phyloP scores from a whole-genome alignment of 1,140 invertebrate species.

The Sipha flava region DNA sequence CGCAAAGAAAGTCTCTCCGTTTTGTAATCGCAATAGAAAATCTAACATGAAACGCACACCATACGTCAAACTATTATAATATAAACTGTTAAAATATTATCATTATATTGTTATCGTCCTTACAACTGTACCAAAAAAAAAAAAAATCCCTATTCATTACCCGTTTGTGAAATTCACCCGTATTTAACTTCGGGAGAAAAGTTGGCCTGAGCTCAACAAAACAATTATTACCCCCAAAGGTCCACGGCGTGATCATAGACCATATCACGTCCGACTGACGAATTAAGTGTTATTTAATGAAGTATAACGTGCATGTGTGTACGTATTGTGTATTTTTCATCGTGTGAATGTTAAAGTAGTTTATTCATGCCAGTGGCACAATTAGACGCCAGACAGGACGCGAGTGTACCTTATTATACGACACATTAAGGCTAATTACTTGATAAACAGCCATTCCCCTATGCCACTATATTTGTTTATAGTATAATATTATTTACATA shows the following conservation, averaged over 20 bases:
- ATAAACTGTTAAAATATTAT: too few species aligned
- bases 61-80: too few species aligned
- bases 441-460: background rate
- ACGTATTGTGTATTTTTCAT: background rate
- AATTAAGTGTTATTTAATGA: background rate
- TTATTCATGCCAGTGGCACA: background rate
- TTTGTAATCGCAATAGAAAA: too few species aligned
- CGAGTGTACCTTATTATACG: background rate
- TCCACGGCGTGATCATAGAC: background rate
- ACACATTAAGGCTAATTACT: constrained; percentile 10
- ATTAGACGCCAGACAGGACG: background rate
- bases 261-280: background rate
- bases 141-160: too few species aligned
- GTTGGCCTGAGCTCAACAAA: background rate
- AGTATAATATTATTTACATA: background rate
- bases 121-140: too few species aligned
- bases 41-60: too few species aligned
- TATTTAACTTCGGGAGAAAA: background rate
- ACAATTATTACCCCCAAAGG: background rate
- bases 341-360: background rate
- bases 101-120: too few species aligned
- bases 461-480: too few species aligned
- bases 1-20: too few species aligned
- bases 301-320: background rate
- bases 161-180: too few species aligned